Conservation (phyloP, 2,888 invertebrate genomes). For the Volucella inflata region DNA sequence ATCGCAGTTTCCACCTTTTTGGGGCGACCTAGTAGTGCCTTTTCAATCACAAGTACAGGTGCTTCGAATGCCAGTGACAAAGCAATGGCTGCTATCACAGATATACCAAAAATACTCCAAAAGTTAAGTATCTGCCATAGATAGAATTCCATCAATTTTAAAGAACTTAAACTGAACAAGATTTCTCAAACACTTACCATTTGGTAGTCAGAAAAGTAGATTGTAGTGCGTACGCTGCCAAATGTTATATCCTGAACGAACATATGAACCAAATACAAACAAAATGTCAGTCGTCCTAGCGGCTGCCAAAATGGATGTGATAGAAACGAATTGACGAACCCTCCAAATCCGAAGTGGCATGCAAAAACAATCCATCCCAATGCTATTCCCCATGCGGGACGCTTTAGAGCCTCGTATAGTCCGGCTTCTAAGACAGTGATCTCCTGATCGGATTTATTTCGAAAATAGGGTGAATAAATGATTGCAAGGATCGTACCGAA, state of each 20-base stretch:
- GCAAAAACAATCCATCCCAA: slow-evolving; percentile 76
- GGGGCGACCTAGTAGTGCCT: slow-evolving; percentile 30
- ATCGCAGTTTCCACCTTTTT: too few relatives aligned
- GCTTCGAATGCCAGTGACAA: slow-evolving; percentile 73
- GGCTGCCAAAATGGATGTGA: slow-evolving; percentile 75
- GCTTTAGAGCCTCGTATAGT: slow-evolving; percentile 66
- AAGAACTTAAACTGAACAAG: background rate
- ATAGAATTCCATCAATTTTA: background rate
- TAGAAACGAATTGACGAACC: slow-evolving; percentile 72
- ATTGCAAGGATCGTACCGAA: too few relatives aligned
- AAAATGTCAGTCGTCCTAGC: slow-evolving; percentile 70
- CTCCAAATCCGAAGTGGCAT: slow-evolving; percentile 75
- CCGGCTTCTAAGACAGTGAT: slow-evolving; percentile 36
- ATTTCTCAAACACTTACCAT: slow-evolving; percentile 5
- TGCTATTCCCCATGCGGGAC: slow-evolving; percentile 71
- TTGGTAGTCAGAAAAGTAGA: slow-evolving; percentile 57
- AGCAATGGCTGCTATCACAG: slow-evolving; percentile 53
- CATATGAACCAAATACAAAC: slow-evolving; percentile 73
- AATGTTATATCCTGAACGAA: slow-evolving; percentile 53
- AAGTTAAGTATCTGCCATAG: slow-evolving; percentile 60
- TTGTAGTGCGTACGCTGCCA: slow-evolving; percentile 50
- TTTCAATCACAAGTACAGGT: slow-evolving; percentile 70
- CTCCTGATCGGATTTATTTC: background rate
- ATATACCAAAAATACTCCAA: slow-evolving; percentile 71
- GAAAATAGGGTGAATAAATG: background rate